A percentile compares a stretch with the other conserved stretches of the same genome.
phyloP scores from a whole-genome alignment of 2,113 vertebrate genomes.

The Halichoeres trimaculatus region DNA sequence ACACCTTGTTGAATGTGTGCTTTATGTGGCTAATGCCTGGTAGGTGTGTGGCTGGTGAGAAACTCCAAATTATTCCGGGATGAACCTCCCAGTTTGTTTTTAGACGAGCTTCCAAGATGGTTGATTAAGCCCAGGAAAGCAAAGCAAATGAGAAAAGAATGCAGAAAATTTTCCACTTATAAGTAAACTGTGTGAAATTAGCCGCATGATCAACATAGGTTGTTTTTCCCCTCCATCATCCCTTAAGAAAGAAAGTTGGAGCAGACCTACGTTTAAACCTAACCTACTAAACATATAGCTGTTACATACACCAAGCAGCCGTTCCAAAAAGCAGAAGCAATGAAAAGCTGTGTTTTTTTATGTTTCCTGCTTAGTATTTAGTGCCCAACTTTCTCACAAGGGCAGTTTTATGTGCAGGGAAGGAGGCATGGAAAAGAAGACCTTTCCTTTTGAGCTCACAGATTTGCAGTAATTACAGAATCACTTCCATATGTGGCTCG shows the following conservation, averaged over 20 bases:
- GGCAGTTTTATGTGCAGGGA: conserved; percentile 82
- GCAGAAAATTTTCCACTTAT: conserved; percentile 28
- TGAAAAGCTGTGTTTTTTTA: conserved; percentile 38
- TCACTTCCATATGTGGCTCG: conserved; percentile 88
- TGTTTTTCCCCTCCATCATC: not conserved
- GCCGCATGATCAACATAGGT: conserved; percentile 27
- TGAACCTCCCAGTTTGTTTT: conserved; percentile 34
- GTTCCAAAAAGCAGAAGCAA: conserved; percentile 47
- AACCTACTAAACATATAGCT: conserved; percentile 14
- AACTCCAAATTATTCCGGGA: conserved; percentile 59
- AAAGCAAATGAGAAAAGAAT: conserved; percentile 48
- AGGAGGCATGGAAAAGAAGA: conserved; percentile 83
- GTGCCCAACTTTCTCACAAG: conserved; percentile 79
- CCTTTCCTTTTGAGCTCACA: conserved; percentile 85
- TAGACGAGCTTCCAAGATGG: conserved; percentile 36
- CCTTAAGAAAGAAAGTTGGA: conserved; percentile 21
- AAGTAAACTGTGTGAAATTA: conserved; percentile 32
- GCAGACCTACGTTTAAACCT: conserved; percentile 1
- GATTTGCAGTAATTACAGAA: conserved; percentile 88
- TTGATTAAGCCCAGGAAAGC: conserved; percentile 45
- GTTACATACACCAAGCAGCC: conserved; percentile 5
- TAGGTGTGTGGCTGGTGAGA: conserved; percentile 58
- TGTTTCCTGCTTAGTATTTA: conserved; percentile 61
- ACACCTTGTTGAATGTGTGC: conserved; percentile 59
- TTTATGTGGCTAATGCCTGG: conserved; percentile 65